phyloP scores from a whole-genome alignment of 2,113 vertebrate species.

The Peromyscus maniculatus region DNA sequence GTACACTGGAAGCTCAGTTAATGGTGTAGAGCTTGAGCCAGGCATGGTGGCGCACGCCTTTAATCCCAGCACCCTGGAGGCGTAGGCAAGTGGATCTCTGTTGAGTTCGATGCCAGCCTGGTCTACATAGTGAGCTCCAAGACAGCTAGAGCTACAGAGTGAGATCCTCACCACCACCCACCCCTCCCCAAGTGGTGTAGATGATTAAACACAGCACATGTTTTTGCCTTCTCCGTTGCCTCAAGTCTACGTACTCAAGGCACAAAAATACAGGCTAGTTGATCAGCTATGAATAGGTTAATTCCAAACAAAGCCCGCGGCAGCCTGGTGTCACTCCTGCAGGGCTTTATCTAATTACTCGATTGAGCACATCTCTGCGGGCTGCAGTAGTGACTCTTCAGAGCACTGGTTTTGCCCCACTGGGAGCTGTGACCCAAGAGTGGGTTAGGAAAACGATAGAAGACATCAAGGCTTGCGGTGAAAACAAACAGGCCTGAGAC shows the following conservation, averaged over 20 bases:
- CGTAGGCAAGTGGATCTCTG: not conserved
- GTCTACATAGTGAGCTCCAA: not conserved
- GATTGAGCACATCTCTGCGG: slow-evolving; percentile 9
- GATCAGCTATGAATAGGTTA: slow-evolving; percentile 27
- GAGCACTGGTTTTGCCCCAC: not conserved
- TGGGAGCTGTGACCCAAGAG: not conserved
- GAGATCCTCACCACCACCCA: not conserved
- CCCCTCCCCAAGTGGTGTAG: not conserved
- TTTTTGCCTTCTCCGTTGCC: not conserved
- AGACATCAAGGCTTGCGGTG: not conserved
- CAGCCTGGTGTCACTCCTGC: not conserved
- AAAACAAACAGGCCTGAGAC: not conserved
- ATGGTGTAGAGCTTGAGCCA: not conserved
- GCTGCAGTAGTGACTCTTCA: not conserved
- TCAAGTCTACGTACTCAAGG: not conserved
- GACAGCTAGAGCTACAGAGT: not conserved
- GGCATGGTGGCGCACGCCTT: not conserved
- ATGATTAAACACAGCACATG: not conserved
- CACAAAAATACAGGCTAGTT: not conserved
- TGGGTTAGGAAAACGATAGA: slow-evolving; percentile 16
- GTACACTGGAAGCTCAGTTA: not conserved
- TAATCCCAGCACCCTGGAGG: not conserved
- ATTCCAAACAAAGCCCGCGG: slow-evolving; percentile 29
- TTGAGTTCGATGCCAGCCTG: not conserved
- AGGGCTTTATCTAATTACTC: not conserved